Percentiles rank a stretch among this genome's conserved stretches.
Conservation (phyloP, 2,797 vertebrate species). For the Pangasius mekongensis region DNA sequence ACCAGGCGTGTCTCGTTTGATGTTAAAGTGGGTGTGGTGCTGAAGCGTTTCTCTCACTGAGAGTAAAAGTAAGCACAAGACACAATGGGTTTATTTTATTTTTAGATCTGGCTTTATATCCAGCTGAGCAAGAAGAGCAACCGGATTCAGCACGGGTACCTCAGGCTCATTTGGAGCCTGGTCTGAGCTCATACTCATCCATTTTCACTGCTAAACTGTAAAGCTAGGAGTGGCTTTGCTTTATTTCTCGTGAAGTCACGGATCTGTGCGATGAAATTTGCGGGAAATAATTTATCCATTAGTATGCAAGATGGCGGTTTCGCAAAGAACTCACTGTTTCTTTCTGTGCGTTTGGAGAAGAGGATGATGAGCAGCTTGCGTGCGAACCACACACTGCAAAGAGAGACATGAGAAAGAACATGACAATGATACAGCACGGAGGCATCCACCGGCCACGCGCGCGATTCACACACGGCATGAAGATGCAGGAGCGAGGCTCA, state of each 20-base stretch:
- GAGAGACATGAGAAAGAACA: conserved; percentile 6
- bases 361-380: conserved; percentile 90
- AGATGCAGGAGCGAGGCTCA: conserved; percentile 75
- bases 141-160: too few species aligned
- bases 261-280: neutral
- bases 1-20: neutral
- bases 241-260: neutral
- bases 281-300: neutral
- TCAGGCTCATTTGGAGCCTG: too few species aligned
- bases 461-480: neutral
- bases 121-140: too few species aligned
- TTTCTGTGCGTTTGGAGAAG: conserved; percentile 94
- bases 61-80: too few species aligned
- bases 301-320: neutral
- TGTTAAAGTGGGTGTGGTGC: neutral
- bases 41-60: neutral
- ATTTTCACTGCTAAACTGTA: too few species aligned
- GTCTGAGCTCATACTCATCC: neutral
- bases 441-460: too few species aligned
- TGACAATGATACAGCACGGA: neutral
- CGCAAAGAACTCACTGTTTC: conserved; percentile 86
- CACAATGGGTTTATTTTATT: too few species aligned
- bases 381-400: conserved; percentile 86
- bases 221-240: neutral
- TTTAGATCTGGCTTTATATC: too few species aligned